These are phyloP conservation scores for Anoplopoma fimbria DNA, from an alignment of 2,113 vertebrate species.

Conservation along the genomic window DNA sequence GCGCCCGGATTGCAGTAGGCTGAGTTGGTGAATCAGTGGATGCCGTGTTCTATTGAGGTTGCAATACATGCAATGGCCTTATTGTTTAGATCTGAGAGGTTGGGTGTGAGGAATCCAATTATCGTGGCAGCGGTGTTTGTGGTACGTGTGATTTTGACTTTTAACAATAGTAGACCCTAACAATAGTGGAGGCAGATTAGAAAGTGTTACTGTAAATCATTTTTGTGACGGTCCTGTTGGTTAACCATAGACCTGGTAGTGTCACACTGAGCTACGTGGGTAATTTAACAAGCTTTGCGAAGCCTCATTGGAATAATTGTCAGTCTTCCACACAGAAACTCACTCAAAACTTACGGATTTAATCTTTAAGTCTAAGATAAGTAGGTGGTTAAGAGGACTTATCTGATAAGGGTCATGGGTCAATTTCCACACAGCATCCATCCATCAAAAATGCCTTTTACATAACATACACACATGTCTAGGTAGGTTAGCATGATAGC, in stretches of 20 bases:
- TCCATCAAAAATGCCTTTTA: constrained; percentile 9
- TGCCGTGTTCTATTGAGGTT: background rate
- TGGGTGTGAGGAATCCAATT: background rate
- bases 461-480: constrained; percentile 3
- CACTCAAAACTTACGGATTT: background rate
- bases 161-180: constrained; percentile 6
- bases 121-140: background rate
- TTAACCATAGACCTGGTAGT: background rate
- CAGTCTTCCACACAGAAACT: background rate
- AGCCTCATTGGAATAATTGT: background rate
- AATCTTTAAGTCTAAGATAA: background rate
- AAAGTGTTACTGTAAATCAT: background rate
- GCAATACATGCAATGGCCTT: background rate
- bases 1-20: background rate
- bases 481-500: background rate
- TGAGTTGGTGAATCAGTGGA: background rate
- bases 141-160: background rate
- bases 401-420: constrained; percentile 10
- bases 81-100: background rate
- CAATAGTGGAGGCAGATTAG: background rate
- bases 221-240: background rate
- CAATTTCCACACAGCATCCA: background rate
- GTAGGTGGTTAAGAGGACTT: background rate
- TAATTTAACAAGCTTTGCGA: background rate
- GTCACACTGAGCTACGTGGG: background rate